phyloP scores from a whole-genome alignment of 2,888 invertebrate genomes.

The Linnaemya tessellans region DNA sequence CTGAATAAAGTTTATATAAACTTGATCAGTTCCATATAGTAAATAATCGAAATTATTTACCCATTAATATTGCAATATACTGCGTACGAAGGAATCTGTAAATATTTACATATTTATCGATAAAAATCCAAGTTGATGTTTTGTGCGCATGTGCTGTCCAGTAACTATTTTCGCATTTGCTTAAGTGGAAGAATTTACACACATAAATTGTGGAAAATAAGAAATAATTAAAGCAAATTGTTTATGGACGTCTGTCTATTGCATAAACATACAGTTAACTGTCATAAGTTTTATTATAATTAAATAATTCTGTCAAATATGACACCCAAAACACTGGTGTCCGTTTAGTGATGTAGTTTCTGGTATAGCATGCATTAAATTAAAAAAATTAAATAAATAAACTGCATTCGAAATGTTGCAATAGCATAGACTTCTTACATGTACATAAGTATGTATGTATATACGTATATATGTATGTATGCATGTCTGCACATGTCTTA shows the following conservation, averaged over 20 bases:
- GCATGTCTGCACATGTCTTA: not conserved
- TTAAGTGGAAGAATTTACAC: conserved; percentile 64
- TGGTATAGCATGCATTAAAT: not conserved
- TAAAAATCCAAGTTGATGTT: conserved; percentile 20
- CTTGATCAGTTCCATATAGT: too few species aligned
- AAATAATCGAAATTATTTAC: too few species aligned
- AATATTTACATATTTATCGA: conserved; percentile 49
- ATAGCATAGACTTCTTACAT: not conserved
- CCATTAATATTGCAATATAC: too few species aligned
- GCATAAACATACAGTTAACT: not conserved
- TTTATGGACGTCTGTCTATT: conserved; percentile 14
- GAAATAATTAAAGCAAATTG: conserved; percentile 56
- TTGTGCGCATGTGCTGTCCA: conserved; percentile 58
- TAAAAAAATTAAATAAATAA: not conserved
- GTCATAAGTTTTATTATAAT: not conserved
- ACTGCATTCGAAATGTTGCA: not conserved
- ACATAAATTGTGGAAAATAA: conserved; percentile 62
- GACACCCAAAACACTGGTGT: not conserved
- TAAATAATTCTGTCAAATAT: not conserved
- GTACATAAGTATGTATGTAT: not conserved
- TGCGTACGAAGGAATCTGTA: too few species aligned
- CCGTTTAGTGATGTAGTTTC: not conserved
- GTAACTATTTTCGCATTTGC: conserved; percentile 51
- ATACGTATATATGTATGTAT: too few species aligned
- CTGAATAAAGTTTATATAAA: too few species aligned